Evolutionary conservation across 1,140 invertebrate species (phyloP), one percentile per base, ranked within the genome.

Genomic region (Ips nitidus): DNA sequence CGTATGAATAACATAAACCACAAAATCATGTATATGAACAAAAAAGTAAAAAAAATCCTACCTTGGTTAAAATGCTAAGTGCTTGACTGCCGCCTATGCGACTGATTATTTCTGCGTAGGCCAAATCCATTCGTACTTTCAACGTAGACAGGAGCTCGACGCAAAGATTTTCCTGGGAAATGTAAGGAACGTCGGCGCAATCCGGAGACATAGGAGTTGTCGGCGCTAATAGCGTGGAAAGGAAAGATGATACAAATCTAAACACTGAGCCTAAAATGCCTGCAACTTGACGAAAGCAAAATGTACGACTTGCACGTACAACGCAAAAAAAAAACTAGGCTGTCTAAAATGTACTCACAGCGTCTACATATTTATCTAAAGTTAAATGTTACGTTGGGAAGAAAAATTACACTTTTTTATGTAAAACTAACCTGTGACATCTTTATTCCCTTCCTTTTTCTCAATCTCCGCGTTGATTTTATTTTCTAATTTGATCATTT

Each of bases 21-120:
- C 22, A 22, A 22, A 22, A 22, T 22, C 22, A 22, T 22, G 22
- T 22, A 22, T 22, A 22, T 22, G 22, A 22, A 22, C 22, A 22
- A 22, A 22, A 22, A 22, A 22, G 22, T 22, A 22, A 22, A 22
- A 22, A 22, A 22, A 22, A 0, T 22, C 22, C 22, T 22, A 71
- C 69, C 65, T 78, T 77, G 36, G 77, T 80, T 57, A 80, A 68
- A 39, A 79, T 76, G 36, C 75, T 75, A 37, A 78, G 71, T 0
- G 77, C 77, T 69, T 80, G 76, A 41, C 56, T 74, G 38, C 77
- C 77, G 37, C 78, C 78, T 41, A 80, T 80, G 3, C 77, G 71
- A 45, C 75, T 75, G 36, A 80, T 75, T 42, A 80, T 76, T 73
- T 80, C 79, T 2, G 78, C 78, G 65, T 78, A 79, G 22, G 76